Conservation (phyloP, 2,888 invertebrate species). For the Phorcus lineatus region DNA sequence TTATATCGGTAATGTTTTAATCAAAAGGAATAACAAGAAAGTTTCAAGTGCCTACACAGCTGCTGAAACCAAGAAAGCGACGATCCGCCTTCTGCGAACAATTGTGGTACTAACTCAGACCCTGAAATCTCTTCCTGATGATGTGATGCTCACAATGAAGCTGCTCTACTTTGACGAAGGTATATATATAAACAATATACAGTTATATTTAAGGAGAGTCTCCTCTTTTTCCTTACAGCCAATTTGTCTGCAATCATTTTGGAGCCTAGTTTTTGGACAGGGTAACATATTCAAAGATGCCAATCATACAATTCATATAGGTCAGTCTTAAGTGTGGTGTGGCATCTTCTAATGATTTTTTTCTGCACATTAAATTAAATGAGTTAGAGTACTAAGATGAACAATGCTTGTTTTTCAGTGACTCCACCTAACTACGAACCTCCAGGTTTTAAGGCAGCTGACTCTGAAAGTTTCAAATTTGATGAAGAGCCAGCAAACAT, state of each 20-base stretch:
- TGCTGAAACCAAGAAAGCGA: constrained; percentile 74
- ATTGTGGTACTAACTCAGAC: constrained; percentile 74
- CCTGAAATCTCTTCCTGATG: constrained; percentile 73
- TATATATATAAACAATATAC: constrained; percentile 33
- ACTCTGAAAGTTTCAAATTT: constrained; percentile 68
- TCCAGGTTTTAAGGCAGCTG: constrained; percentile 74
- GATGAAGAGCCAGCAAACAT: constrained; percentile 73
- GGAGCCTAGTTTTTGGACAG: too few species aligned
- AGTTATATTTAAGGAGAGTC: neutral
- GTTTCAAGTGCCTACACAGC: constrained; percentile 65
- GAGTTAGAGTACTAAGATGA: too few species aligned
- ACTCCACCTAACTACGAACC: constrained; percentile 76
- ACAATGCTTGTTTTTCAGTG: constrained; percentile 56
- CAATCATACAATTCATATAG: too few species aligned
- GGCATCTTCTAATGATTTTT: too few species aligned
- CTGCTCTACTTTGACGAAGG: constrained; percentile 76
- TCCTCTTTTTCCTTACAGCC: too few species aligned
- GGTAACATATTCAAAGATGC: too few species aligned
- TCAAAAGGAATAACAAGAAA: constrained; percentile 68
- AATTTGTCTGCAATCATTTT: too few species aligned
- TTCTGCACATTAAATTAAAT: too few species aligned
- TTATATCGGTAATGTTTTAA: too few species aligned
- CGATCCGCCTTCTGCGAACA: constrained; percentile 73
- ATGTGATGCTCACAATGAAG: constrained; percentile 76
- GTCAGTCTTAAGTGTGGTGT: too few species aligned